Conservation (phyloP, 2,113 vertebrate genomes). For the Xiphophorus maculatus region DNA sequence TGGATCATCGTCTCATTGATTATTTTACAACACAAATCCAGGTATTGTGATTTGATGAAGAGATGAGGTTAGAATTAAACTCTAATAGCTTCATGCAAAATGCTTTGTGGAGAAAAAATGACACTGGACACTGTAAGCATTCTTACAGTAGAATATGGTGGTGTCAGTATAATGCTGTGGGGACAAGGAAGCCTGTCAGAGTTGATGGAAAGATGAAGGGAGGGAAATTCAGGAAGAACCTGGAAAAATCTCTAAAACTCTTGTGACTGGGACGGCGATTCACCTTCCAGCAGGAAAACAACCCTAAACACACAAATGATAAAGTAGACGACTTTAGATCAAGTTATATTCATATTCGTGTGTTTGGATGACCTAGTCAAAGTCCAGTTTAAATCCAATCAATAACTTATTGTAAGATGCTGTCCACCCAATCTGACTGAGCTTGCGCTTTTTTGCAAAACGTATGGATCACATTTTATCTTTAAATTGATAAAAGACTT, state of each 20-base stretch:
- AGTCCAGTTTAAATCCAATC: neutral
- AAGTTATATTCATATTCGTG: neutral
- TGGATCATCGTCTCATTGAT: neutral
- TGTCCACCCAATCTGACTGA: neutral
- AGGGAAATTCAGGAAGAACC: neutral
- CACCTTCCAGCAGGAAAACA: neutral
- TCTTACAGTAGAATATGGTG: neutral
- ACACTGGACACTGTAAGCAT: neutral
- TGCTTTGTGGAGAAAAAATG: neutral
- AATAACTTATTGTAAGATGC: neutral
- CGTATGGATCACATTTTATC: neutral
- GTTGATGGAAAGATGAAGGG: neutral
- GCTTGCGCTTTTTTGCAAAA: neutral
- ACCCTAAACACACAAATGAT: neutral
- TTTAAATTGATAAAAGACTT: neutral
- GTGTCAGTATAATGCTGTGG: neutral
- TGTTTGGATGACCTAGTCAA: neutral
- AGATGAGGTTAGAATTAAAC: neutral
- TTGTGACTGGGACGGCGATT: neutral
- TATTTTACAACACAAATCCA: neutral
- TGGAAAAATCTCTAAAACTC: neutral
- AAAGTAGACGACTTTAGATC: neutral
- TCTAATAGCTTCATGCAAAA: neutral
- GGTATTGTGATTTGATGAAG: neutral
- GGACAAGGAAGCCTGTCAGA: neutral